These are phyloP conservation scores for Tringa solitaria DNA, from an alignment of 2,113 vertebrate genomes.

Conservation along the genomic window DNA sequence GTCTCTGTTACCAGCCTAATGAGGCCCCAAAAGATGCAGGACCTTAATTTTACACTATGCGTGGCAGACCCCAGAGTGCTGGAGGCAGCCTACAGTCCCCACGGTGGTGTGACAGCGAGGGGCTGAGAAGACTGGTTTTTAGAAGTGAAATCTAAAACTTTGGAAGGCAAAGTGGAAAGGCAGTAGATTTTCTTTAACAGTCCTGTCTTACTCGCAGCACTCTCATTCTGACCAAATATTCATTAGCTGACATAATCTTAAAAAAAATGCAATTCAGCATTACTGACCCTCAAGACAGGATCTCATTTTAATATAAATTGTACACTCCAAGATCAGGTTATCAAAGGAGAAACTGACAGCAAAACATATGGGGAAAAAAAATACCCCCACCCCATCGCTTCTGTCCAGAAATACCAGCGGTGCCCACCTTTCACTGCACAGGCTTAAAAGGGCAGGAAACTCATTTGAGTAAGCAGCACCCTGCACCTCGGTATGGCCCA, in stretches of 20 bases:
- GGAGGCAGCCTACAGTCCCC: neutral
- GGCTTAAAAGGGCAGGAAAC: neutral
- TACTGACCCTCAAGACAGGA: neutral
- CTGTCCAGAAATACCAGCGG: neutral
- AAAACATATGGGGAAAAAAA: neutral
- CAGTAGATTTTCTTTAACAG: neutral
- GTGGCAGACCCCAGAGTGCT: neutral
- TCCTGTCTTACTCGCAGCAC: neutral
- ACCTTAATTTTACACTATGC: neutral
- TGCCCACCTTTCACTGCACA: neutral
- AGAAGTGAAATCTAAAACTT: neutral
- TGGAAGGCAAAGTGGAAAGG: neutral
- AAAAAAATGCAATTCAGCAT: neutral
- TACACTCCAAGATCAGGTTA: neutral
- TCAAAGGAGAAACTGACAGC: neutral
- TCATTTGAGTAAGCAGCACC: neutral
- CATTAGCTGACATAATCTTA: neutral
- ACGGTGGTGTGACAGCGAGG: neutral
- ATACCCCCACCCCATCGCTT: neutral
- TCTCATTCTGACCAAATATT: neutral
- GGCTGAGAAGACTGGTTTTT: neutral
- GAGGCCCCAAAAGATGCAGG: neutral
- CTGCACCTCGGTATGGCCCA: neutral
- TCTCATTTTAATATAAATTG: neutral
- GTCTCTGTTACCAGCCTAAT: neutral